phyloP scores from a whole-genome alignment of 2,888 invertebrate species.

The Hyppa rectilinea region DNA sequence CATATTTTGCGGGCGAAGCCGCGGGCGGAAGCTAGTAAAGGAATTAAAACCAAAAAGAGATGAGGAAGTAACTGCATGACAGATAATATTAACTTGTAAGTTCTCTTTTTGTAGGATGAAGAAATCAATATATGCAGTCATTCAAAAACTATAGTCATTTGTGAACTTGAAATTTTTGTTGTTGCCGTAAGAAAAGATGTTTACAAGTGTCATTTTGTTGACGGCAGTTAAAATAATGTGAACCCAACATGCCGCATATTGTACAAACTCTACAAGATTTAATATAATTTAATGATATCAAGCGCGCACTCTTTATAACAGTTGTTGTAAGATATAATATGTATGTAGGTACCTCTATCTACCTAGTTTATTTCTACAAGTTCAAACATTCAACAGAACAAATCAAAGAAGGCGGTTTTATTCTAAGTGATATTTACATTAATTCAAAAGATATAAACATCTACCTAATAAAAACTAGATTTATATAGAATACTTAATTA shows the following conservation, averaged over 20 bases:
- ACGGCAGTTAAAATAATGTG: not conserved
- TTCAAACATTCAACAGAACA: slow-evolving; percentile 18
- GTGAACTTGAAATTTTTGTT: not conserved
- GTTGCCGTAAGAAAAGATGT: not conserved
- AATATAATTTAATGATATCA: not conserved
- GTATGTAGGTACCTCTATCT: no score
- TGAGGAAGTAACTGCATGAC: not conserved
- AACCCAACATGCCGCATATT: not conserved
- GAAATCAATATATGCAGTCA: not conserved
- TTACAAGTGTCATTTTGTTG: not conserved
- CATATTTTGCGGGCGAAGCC: no score
- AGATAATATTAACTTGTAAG: not conserved
- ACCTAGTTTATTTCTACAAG: slow-evolving; percentile 22
- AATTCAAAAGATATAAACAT: slow-evolving; percentile 46
- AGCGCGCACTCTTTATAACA: not conserved
- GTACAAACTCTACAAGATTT: not conserved
- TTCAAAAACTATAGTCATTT: not conserved
- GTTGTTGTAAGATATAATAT: not conserved
- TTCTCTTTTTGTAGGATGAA: not conserved
- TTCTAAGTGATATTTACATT: slow-evolving; percentile 56
- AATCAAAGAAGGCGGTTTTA: slow-evolving; percentile 36
- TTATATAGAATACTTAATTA: slow-evolving; percentile 58
- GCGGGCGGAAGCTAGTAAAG: no score
- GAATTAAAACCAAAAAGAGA: no score
- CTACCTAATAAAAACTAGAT: slow-evolving; percentile 51